Evolutionary conservation across 2,888 invertebrate genomes (phyloP).

Genomic region (Eupsilia transversa): DNA sequence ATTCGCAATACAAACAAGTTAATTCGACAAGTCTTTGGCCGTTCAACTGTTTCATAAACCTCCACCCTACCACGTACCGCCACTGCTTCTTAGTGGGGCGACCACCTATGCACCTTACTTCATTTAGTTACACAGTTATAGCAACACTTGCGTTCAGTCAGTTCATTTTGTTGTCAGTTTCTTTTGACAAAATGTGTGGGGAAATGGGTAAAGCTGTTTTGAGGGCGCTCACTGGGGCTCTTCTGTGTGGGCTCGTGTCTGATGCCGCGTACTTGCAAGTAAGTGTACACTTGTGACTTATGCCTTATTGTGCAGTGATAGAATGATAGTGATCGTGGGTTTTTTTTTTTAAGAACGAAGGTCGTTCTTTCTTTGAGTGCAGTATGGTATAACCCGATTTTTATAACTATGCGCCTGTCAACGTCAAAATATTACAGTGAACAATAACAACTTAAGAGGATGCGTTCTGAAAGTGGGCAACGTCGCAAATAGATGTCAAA

Average conservation of each 20-base stretch:
- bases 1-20: slow-evolving; percentile 42
- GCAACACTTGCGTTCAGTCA: slow-evolving; percentile 58
- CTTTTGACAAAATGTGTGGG: slow-evolving; percentile 82
- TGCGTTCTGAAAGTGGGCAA: no score
- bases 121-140: slow-evolving; percentile 61
- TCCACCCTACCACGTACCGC: slow-evolving; percentile 64
- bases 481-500: no score
- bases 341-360: slow-evolving; percentile 11
- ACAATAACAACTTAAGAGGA: no score
- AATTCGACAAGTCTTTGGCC: slow-evolving; percentile 53
- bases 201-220: slow-evolving; percentile 89
- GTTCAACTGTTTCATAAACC: slow-evolving; percentile 54
- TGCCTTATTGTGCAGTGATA: slow-evolving; percentile 39
- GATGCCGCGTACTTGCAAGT: slow-evolving; percentile 89
- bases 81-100: slow-evolving; percentile 67
- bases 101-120: slow-evolving; percentile 50
- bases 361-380: slow-evolving; percentile 15
- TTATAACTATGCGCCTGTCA: no score
- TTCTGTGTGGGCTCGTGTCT: slow-evolving; percentile 85
- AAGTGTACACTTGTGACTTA: slow-evolving; percentile 54
- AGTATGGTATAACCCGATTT: no score
- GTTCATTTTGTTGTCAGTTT: slow-evolving; percentile 44
- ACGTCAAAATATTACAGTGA: no score
- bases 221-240: slow-evolving; percentile 86
- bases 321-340: slow-evolving; percentile 27